Evolutionary conservation across 2,888 invertebrate species (phyloP).

Genomic region (Perdita meconis): DNA sequence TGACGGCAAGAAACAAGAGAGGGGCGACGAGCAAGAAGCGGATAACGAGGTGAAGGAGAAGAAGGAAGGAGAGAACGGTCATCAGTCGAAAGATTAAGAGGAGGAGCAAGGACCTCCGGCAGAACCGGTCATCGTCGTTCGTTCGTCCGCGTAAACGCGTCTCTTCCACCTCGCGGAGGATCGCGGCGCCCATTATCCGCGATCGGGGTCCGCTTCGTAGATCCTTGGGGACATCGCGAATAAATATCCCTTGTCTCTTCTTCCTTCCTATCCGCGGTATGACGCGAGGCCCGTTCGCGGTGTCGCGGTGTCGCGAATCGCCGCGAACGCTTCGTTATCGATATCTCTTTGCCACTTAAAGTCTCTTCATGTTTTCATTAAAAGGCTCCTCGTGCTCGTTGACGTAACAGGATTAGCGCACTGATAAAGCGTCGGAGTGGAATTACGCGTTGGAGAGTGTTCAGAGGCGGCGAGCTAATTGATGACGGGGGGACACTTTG

Average conservation of each 20-base stretch:
- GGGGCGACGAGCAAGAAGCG: slow-evolving; percentile 48
- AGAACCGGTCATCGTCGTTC: slow-evolving; percentile 71
- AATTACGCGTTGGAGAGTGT: background rate
- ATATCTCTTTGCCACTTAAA: slow-evolving; percentile 11
- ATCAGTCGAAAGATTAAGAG: slow-evolving; percentile 72
- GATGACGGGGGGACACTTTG: too few relatives aligned
- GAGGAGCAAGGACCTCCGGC: slow-evolving; percentile 73
- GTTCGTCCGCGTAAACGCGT: slow-evolving; percentile 69
- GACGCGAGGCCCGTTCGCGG: slow-evolving; percentile 30
- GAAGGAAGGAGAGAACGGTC: slow-evolving; percentile 63
- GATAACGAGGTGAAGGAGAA: slow-evolving; percentile 68
- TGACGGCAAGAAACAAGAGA: slow-evolving; percentile 46
- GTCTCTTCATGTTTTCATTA: slow-evolving; percentile 16
- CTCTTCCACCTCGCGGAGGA: slow-evolving; percentile 57
- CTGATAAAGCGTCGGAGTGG: background rate
- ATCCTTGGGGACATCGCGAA: slow-evolving; percentile 14
- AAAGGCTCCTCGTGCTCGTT: background rate
- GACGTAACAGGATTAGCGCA: background rate
- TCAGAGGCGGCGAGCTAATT: too few relatives aligned
- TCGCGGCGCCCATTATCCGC: slow-evolving; percentile 58
- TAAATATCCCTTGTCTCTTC: slow-evolving; percentile 36
- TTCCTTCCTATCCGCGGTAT: slow-evolving; percentile 14
- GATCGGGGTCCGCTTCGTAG: slow-evolving; percentile 38
- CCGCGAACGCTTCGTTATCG: slow-evolving; percentile 30
- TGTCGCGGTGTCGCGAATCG: slow-evolving; percentile 1